A percentile compares a stretch with the other conserved stretches of the same genome.
phyloP scores from a whole-genome alignment of 2,888 invertebrate genomes.

The Diaprepes abbreviatus region DNA sequence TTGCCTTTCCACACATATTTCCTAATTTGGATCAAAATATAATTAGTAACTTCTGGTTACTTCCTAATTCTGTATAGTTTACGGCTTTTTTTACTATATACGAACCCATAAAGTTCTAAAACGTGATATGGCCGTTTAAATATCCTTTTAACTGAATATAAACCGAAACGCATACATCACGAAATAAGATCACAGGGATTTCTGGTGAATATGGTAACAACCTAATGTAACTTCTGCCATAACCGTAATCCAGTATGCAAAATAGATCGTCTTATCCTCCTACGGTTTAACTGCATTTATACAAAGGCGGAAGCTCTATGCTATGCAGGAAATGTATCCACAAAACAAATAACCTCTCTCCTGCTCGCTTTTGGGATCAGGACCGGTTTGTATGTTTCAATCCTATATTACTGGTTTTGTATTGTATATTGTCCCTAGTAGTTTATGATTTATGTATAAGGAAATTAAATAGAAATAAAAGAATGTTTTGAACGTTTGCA shows the following conservation, averaged over 20 bases:
- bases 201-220: slow-evolving; percentile 35
- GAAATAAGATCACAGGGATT: slow-evolving; percentile 18
- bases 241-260: slow-evolving; percentile 43
- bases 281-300: slow-evolving; percentile 44
- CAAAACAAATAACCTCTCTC: slow-evolving; percentile 40
- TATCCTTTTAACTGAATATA: slow-evolving; percentile 15
- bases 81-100: too few species aligned
- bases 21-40: too few species aligned
- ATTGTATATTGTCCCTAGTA: slow-evolving; percentile 34
- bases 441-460: slow-evolving; percentile 31
- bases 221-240: slow-evolving; percentile 39
- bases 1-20: too few species aligned
- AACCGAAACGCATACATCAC: slow-evolving; percentile 24
- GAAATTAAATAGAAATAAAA: slow-evolving; percentile 13
- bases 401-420: slow-evolving; percentile 32
- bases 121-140: neutral
- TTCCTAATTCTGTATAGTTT: too few species aligned
- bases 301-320: slow-evolving; percentile 35
- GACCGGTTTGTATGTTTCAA: slow-evolving; percentile 35
- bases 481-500: too few species aligned
- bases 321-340: slow-evolving; percentile 44
- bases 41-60: too few species aligned
- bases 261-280: slow-evolving; percentile 45
- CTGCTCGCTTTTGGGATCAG: slow-evolving; percentile 34
- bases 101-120: neutral